These are phyloP conservation scores for Mesodorylaimus sp. DNA, from an alignment of 2,888 invertebrate species.

Conservation along the genomic window DNA sequence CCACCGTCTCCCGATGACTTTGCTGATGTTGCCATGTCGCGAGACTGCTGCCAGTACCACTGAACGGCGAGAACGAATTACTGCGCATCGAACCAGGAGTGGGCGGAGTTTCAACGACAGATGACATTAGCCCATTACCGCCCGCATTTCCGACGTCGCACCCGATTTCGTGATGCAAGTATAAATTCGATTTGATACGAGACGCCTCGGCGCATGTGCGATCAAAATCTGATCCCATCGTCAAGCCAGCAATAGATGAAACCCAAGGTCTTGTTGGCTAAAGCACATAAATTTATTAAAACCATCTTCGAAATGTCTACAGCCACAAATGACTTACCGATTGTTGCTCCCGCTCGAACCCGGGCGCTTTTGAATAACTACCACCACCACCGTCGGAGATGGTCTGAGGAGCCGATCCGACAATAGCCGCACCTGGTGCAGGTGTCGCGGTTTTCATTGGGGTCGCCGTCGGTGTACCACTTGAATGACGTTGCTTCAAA, in stretches of 20 bases:
- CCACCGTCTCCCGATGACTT: not conserved
- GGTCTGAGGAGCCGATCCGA: not conserved
- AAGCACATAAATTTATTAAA: no score
- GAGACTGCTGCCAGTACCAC: no score
- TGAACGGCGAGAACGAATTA: conserved; percentile 2
- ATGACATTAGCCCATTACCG: no score
- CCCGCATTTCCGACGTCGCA: not conserved
- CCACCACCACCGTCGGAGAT: not conserved
- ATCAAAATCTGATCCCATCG: not conserved
- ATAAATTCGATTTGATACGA: not conserved
- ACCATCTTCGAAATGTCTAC: no score
- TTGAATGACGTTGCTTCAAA: conserved; percentile 7
- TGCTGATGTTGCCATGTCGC: no score
- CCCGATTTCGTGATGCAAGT: conserved; percentile 2
- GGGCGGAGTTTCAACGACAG: not conserved
- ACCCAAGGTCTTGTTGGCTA: no score
- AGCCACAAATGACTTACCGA: conserved; percentile 12
- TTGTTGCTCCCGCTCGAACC: conserved; percentile 19
- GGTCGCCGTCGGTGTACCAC: conserved; percentile 3
- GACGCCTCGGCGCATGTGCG: not conserved
- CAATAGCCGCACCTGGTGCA: not conserved
- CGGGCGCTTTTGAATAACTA: conserved; percentile 11
- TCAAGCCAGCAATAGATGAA: no score
- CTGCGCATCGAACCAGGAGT: not conserved
- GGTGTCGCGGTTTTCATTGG: not conserved